Conservation (phyloP, 2,888 invertebrate genomes). For the Aphodius granarius region DNA sequence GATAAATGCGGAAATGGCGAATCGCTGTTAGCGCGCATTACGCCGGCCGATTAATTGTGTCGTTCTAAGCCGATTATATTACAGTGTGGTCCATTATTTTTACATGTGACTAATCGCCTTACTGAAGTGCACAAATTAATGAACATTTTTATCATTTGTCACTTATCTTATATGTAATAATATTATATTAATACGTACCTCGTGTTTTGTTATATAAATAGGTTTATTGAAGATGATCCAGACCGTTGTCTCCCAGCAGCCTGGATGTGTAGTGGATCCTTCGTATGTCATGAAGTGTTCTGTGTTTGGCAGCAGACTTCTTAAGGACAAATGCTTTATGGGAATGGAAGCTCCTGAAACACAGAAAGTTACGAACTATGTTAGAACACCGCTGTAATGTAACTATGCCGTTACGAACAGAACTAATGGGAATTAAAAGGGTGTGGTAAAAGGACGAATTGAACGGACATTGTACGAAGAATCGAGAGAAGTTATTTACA, state of each 20-base stretch:
- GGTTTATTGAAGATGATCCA: conserved; percentile 99
- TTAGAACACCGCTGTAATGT: neutral
- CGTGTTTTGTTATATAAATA: conserved; percentile 93
- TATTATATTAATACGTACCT: conserved; percentile 63
- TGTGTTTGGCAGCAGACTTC: conserved; percentile 86
- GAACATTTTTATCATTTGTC: no score
- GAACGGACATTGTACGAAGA: neutral
- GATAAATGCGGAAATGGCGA: conserved; percentile 39
- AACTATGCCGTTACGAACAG: neutral
- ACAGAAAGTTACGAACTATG: conserved; percentile 10
- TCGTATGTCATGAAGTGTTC: conserved; percentile 97
- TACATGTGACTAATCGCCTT: neutral
- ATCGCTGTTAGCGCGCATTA: conserved; percentile 42
- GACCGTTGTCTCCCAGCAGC: conserved; percentile 99
- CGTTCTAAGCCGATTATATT: conserved; percentile 38
- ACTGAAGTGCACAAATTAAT: neutral
- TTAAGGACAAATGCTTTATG: conserved; percentile 83
- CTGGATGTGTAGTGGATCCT: conserved; percentile 96
- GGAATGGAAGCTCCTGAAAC: conserved; percentile 77
- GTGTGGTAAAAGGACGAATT: neutral
- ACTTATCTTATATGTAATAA: neutral
- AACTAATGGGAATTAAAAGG: neutral
- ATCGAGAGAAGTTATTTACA: neutral
- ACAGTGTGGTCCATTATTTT: conserved; percentile 5
- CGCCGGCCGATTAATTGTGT: conserved; percentile 40